Percentiles rank a stretch among this genome's conserved stretches.
These are phyloP conservation scores for Blennius ocellaris DNA, from an alignment of 2,113 vertebrate species.

Conservation along the genomic window DNA sequence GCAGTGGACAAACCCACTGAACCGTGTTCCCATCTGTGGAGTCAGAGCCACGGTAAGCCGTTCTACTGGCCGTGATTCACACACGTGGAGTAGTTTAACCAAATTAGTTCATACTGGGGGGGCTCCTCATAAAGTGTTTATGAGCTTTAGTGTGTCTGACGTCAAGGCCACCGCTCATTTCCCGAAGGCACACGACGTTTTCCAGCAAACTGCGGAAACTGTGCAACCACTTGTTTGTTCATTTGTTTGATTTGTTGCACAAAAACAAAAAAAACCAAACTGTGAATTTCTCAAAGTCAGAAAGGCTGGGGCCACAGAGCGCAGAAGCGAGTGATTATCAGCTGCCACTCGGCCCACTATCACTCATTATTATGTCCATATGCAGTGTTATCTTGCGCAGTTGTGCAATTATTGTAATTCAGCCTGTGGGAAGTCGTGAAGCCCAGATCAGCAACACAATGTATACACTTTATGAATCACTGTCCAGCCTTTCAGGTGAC, in stretches of 20 bases:
- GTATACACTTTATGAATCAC: slow-evolving; percentile 34
- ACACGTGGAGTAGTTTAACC: not conserved
- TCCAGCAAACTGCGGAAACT: no score
- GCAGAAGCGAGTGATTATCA: not conserved
- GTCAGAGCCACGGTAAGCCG: not conserved
- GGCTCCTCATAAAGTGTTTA: no score
- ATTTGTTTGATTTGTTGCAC: not conserved
- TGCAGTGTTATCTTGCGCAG: not conserved
- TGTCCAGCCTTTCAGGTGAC: not conserved
- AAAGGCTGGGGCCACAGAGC: no score
- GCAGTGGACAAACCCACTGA: not conserved
- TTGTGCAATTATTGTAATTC: slow-evolving; percentile 1
- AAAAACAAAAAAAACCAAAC: not conserved
- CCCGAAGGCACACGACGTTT: no score
- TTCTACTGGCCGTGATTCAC: not conserved
- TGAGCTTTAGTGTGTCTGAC: no score
- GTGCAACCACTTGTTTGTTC: not conserved
- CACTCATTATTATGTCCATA: slow-evolving; percentile 14
- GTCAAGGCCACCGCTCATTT: no score
- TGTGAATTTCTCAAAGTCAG: no score
- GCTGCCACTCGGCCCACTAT: slow-evolving; percentile 5
- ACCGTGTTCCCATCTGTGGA: not conserved
- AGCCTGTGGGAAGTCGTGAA: slow-evolving; percentile 20
- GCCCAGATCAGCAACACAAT: not conserved
- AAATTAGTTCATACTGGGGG: not conserved